Evolutionary conservation across 2,888 invertebrate species (phyloP).

Genomic region (Gandaritis pyraliata): DNA sequence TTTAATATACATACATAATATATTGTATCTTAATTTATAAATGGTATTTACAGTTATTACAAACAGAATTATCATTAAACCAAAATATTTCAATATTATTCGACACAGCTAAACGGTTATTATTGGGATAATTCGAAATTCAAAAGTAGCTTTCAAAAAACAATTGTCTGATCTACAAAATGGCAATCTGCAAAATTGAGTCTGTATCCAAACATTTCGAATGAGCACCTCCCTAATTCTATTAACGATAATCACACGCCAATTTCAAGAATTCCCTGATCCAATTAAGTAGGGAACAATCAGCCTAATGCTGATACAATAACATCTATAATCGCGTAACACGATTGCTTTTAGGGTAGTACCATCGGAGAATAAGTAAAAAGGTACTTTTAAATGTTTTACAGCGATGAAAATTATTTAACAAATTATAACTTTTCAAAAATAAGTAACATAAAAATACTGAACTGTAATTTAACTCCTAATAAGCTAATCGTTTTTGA

Average conservation of each 20-base stretch:
- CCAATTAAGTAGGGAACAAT: slow-evolving; percentile 33
- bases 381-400: background rate
- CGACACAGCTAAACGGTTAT: background rate
- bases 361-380: background rate
- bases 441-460: too few species aligned
- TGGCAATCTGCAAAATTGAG: slow-evolving; percentile 14
- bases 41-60: too few species aligned
- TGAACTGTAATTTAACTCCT: too few species aligned
- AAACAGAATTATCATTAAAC: too few species aligned
- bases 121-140: background rate
- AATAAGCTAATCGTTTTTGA: too few species aligned
- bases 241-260: slow-evolving; percentile 35
- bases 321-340: slow-evolving; percentile 36
- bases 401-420: background rate
- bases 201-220: slow-evolving; percentile 14
- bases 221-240: slow-evolving; percentile 26
- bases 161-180: slow-evolving; percentile 3
- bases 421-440: too few species aligned
- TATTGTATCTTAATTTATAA: too few species aligned
- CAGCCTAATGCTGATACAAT: slow-evolving; percentile 35
- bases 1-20: too few species aligned
- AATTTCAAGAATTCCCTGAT: slow-evolving; percentile 31
- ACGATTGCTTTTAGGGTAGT: slow-evolving; percentile 27
- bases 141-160: slow-evolving; percentile 2
- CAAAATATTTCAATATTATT: too few species aligned